Percentiles rank a stretch among this genome's conserved stretches.
Conservation (phyloP, 2,797 vertebrate species). For the Neolamprologus multifasciatus region DNA sequence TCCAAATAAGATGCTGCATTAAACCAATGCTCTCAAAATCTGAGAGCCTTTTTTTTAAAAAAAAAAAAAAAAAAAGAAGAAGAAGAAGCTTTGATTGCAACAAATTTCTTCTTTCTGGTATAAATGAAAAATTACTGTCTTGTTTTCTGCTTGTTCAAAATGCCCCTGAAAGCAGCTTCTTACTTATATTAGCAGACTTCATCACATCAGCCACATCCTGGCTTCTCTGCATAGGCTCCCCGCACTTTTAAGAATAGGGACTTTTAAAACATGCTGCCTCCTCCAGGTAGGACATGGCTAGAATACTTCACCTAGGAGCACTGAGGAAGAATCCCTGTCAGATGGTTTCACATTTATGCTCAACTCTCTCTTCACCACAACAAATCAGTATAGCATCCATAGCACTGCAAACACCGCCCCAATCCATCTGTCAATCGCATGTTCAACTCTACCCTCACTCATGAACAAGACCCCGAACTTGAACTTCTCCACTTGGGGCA, state of each 20-base stretch:
- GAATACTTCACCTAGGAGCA: not conserved
- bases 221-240: not conserved
- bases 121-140: not conserved
- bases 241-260: not conserved
- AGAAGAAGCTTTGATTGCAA: not conserved
- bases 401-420: fast-evolving
- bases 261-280: not conserved
- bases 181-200: not conserved
- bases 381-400: not conserved
- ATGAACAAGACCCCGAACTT: not conserved
- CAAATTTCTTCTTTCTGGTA: not conserved
- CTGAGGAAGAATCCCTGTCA: not conserved
- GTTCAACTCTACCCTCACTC: not conserved
- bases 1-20: not conserved
- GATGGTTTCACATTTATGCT: not conserved
- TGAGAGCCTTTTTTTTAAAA: not conserved
- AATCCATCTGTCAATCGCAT: not conserved
- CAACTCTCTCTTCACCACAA: not conserved
- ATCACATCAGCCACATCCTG: not conserved
- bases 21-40: not conserved
- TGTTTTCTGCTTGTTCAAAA: not conserved
- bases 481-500: not conserved
- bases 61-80: fast-evolving
- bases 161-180: not conserved
- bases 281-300: not conserved